Base-by-base conservation (phyloP, 2,888 invertebrate species). In the Xylota segnis region DNA sequence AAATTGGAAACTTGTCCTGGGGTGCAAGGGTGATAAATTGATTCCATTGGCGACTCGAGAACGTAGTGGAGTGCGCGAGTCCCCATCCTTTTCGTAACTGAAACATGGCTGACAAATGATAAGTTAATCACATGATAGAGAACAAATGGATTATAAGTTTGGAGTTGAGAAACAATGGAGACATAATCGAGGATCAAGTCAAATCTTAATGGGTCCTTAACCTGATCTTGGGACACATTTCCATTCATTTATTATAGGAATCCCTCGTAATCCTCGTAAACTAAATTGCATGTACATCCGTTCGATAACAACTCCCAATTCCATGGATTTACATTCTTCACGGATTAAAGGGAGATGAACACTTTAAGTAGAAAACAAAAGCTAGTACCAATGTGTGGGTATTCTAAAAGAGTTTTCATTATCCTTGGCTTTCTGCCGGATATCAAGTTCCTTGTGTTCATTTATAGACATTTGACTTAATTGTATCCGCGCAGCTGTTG, bases 391-490 rank as follows among this genome's bases (percentile, higher is more conserved):
- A n/a, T 45, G 6, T 14, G 5, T 6, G 45, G 16, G 16, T 18
- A 45, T 18, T n/a, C 16, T 45, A 14, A 6, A 50, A 18, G 50
- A 50, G 18, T 50, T 50, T 50, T 10, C 23, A 23, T 50, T 52
- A 29, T 29, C 52, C 29, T 52, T 52, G 27, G 10, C 23, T 10
- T 50, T 50, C 10, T 23, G 0, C 12, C 0, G 23, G 27, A 27
- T 23, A 52, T 52, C 52, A 29, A 27, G 50, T 50, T 50, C 5
- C 50, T 50, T 52, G 52, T 52, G 27, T 29, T 10, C 29, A 52
- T 52, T 52, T 52, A 52, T 52, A 29, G 52, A 52, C 52, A n/a
- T 52, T 52, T 12, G 52, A 52, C 6, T 29, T 52, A 29, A 23
- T 52, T 52, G 12, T 29, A 52, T 37, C n/a, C 47, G 18, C 0